Conservation (phyloP, 2,113 vertebrate species). For the Thunnus thynnus region DNA sequence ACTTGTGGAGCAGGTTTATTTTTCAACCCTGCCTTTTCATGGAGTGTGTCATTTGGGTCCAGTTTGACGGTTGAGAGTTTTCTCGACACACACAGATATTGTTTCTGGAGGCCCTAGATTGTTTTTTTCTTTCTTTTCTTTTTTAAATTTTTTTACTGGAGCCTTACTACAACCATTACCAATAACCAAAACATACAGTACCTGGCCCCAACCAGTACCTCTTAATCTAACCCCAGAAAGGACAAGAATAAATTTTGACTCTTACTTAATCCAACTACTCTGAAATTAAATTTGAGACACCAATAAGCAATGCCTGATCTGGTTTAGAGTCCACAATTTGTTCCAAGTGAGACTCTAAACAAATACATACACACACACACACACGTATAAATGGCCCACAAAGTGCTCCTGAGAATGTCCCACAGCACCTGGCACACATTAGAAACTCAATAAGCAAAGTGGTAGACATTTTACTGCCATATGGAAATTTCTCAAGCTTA, state of each 20-base stretch:
- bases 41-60: slow-evolving; percentile 50
- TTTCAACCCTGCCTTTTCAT: slow-evolving; percentile 58
- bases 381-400: slow-evolving; percentile 27
- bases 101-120: slow-evolving; percentile 22
- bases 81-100: slow-evolving; percentile 6
- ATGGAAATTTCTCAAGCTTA: slow-evolving; percentile 84
- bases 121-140: neutral
- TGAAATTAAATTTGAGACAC: slow-evolving; percentile 31
- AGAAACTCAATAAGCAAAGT: slow-evolving; percentile 87
- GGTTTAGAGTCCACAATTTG: slow-evolving; percentile 58
- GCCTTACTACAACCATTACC: slow-evolving; percentile 29
- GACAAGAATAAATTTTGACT: slow-evolving; percentile 25
- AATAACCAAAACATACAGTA: slow-evolving; percentile 39
- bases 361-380: slow-evolving; percentile 53
- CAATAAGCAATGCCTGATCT: slow-evolving; percentile 40
- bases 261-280: slow-evolving; percentile 15
- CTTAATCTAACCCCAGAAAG: slow-evolving; percentile 40
- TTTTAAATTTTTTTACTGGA: neutral
- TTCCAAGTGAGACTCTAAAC: slow-evolving; percentile 55
- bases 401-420: slow-evolving; percentile 51
- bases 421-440: slow-evolving; percentile 84
- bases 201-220: slow-evolving; percentile 1
- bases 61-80: slow-evolving; percentile 42
- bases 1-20: slow-evolving; percentile 55
- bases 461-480: slow-evolving; percentile 86